Base-by-base conservation (phyloP, 2,888 invertebrate genomes). In the Ceriagrion tenellum region DNA sequence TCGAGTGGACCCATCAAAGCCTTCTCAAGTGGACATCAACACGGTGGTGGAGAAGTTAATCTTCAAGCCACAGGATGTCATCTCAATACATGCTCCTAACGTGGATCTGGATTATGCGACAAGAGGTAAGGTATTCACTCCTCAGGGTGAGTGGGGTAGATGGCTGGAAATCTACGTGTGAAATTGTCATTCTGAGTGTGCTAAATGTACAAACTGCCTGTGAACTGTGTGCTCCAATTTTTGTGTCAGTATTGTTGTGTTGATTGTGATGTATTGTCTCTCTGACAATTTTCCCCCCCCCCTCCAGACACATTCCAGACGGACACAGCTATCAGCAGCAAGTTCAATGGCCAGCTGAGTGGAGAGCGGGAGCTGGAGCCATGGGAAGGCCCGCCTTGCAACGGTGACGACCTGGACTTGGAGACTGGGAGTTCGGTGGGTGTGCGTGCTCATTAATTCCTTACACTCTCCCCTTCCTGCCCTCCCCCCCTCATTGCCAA, bases 101-200 rank as follows among this genome's bases (percentile, higher is more conserved):
- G 98, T 99, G 59, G 99, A 99, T 97, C 97, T 99, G 96, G 99
- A 99, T 96, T 99, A 98, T 97, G 99, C 99, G 95, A 98, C 98
- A 69, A 98, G 98, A 97, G 99, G 99, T 97, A 95, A 90, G 95
- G 95, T 12, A 63, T 74, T 90, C 23, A 69, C 69, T 88, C 95
- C 88, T 88, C 26, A 30, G 47, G 47, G 47, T 4, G 8, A 47
- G 47, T 47, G 47, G 47, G n/a, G n/a, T n/a, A n/a, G n/a, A 88
- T 40, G 30, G 88, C 90, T 23, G n/a, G 13, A n/a, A 95, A 47
- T 95, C 88, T 0, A 55, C 95, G 35, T 95, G 47, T 63, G 89
- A 35, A 55, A 63, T 93, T 59, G 69, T 69, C 8, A 23, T 26
- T 69, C 8, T 8, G 1, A 10, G 20, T 69, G 69, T 69, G 69